Percentiles rank a stretch among this genome's conserved stretches.
Conservation (phyloP, 37 sponge, comb jelly and placozoan species). For the Chondrosia reniformis region DNA sequence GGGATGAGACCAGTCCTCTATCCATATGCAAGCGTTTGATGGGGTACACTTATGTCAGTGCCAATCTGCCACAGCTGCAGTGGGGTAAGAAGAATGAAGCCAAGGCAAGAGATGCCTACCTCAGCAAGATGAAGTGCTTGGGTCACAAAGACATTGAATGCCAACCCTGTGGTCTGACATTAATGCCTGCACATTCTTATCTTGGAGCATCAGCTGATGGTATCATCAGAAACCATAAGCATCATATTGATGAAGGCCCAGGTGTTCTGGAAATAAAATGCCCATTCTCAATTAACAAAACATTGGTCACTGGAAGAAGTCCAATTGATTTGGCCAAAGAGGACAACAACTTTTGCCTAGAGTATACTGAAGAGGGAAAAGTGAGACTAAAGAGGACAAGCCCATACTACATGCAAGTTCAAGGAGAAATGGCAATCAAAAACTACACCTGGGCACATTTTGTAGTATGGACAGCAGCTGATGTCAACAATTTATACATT, state of each 20-base stretch:
- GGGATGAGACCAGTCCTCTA: background rate
- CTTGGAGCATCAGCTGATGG: background rate
- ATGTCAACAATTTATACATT: background rate
- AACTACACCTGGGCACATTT: background rate
- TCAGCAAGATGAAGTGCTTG: background rate
- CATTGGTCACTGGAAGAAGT: background rate
- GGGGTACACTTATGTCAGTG: background rate
- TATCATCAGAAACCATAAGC: background rate
- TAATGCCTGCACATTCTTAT: background rate
- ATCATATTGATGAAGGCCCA: background rate
- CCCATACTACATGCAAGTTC: background rate
- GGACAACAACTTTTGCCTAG: background rate
- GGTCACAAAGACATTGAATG: background rate
- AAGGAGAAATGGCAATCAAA: background rate
- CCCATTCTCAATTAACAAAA: background rate
- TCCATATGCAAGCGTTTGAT: background rate
- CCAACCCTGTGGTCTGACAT: background rate
- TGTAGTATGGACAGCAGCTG: background rate
- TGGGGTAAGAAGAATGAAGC: background rate
- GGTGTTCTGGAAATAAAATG: constrained; percentile 18
- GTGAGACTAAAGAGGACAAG: background rate
- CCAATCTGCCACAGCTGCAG: background rate
- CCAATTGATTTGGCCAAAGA: background rate
- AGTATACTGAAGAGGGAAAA: background rate
- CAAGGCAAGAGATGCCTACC: background rate